A percentile compares a stretch with the other conserved stretches of the same genome.
These are phyloP conservation scores for Zosterops japonicus DNA, from an alignment of 2,113 vertebrate genomes.

Conservation along the genomic window DNA sequence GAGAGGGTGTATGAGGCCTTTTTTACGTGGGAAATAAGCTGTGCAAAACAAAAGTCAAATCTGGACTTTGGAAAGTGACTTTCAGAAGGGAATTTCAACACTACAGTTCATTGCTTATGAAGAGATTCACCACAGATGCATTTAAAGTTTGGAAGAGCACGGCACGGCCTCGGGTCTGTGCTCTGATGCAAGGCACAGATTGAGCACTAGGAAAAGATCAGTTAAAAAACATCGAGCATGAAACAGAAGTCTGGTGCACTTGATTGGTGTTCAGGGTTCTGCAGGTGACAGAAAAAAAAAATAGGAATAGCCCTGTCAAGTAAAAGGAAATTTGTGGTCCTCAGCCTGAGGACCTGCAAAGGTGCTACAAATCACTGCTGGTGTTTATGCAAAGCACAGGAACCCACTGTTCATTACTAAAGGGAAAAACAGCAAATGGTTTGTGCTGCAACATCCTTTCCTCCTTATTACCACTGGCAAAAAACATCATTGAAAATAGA, in stretches of 20 bases:
- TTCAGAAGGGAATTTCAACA: not conserved
- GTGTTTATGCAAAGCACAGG: not conserved
- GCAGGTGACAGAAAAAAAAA: not conserved
- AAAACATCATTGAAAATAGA: not conserved
- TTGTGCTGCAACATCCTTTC: not conserved
- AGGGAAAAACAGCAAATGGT: not conserved
- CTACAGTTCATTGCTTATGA: not conserved
- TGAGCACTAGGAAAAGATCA: not conserved
- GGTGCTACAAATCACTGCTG: not conserved
- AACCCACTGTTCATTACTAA: not conserved
- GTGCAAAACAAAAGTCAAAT: not conserved
- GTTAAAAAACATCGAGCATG: not conserved
- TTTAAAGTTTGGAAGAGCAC: not conserved
- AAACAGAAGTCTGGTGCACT: not conserved
- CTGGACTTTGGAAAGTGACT: not conserved
- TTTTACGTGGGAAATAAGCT: not conserved
- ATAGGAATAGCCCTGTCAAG: not conserved
- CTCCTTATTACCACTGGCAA: not conserved
- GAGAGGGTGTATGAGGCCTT: not conserved
- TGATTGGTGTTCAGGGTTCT: not conserved
- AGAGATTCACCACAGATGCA: fast-evolving
- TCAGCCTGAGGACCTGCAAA: not conserved
- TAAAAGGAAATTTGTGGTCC: not conserved
- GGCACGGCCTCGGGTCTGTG: fast-evolving
- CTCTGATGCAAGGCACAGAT: not conserved